These are phyloP conservation scores for Paedocypris micromegethes DNA, from an alignment of 2,797 vertebrate species.

Conservation along the genomic window DNA sequence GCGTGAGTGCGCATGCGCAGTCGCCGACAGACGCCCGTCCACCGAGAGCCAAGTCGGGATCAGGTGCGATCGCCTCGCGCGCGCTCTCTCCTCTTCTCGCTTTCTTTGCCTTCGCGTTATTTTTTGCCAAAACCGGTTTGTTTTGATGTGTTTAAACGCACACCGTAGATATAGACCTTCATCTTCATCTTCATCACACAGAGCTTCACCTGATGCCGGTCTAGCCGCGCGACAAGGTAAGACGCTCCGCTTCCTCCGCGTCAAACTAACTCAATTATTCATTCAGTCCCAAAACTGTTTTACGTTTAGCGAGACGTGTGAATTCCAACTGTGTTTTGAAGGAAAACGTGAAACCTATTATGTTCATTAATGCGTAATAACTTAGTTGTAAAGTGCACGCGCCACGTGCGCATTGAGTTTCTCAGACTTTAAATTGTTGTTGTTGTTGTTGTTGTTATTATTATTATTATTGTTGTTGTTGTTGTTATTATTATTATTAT, in stretches of 20 bases:
- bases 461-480: too few species aligned
- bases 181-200: not conserved
- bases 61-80: conserved; percentile 14
- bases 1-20: conserved; percentile 23
- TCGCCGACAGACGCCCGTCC: not conserved
- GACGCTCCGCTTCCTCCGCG: not conserved
- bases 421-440: too few species aligned
- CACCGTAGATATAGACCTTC: conserved; percentile 18
- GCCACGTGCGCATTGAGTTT: too few species aligned
- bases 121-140: conserved; percentile 27
- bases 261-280: not conserved
- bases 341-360: too few species aligned
- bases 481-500: too few species aligned
- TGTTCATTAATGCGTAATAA: too few species aligned
- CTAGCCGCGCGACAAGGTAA: conserved; percentile 30
- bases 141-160: conserved; percentile 35
- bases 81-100: not conserved
- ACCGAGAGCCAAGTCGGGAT: conserved; percentile 3
- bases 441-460: too few species aligned
- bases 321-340: too few species aligned
- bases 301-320: too few species aligned
- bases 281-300: not conserved
- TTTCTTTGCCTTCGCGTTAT: conserved; percentile 17
- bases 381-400: too few species aligned
- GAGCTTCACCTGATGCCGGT: conserved; percentile 25